These are phyloP conservation scores for Deilephila elpenor DNA, from an alignment of 2,888 invertebrate species.

Conservation along the genomic window DNA sequence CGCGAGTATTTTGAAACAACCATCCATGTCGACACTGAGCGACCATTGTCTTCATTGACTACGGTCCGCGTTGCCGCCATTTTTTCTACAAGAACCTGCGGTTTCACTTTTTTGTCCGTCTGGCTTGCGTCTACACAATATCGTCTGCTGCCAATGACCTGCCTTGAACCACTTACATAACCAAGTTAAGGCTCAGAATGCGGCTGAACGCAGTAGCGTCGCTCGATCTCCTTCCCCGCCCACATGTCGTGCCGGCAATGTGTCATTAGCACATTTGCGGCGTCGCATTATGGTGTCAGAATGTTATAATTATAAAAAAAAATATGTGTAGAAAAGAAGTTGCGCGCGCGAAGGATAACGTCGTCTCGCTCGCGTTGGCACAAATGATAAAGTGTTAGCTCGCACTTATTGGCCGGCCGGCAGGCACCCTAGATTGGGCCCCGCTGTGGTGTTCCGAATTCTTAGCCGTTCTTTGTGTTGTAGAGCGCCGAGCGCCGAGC, in stretches of 20 bases:
- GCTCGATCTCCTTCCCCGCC: conserved; percentile 41
- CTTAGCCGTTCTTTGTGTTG: conserved; percentile 28
- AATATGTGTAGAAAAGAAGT: neutral
- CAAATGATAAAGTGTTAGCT: conserved; percentile 20
- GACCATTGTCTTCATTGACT: conserved; percentile 46
- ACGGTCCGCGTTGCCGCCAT: conserved; percentile 39
- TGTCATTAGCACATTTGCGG: conserved; percentile 8
- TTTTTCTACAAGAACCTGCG: conserved; percentile 64
- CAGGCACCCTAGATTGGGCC: conserved; percentile 29
- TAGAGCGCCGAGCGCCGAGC: conserved; percentile 4
- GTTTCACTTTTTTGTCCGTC: conserved; percentile 83
- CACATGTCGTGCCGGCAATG: conserved; percentile 27
- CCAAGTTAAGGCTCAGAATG: conserved; percentile 41
- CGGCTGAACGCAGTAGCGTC: conserved; percentile 40
- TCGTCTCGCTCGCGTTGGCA: conserved; percentile 23
- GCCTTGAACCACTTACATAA: conserved; percentile 82
- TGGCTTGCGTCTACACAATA: conserved; percentile 76
- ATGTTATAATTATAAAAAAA: conserved; percentile 40
- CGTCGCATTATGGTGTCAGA: conserved; percentile 33
- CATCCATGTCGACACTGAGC: conserved; percentile 22
- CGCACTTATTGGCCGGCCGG: conserved; percentile 23
- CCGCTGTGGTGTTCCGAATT: conserved; percentile 30
- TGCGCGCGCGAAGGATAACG: conserved; percentile 18
- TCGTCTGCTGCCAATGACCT: conserved; percentile 74
- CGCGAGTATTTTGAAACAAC: conserved; percentile 13